Percentiles rank a stretch among this genome's conserved stretches.
Evolutionary conservation across 2,888 invertebrate genomes (phyloP).

Genomic region (Julus scanicus): DNA sequence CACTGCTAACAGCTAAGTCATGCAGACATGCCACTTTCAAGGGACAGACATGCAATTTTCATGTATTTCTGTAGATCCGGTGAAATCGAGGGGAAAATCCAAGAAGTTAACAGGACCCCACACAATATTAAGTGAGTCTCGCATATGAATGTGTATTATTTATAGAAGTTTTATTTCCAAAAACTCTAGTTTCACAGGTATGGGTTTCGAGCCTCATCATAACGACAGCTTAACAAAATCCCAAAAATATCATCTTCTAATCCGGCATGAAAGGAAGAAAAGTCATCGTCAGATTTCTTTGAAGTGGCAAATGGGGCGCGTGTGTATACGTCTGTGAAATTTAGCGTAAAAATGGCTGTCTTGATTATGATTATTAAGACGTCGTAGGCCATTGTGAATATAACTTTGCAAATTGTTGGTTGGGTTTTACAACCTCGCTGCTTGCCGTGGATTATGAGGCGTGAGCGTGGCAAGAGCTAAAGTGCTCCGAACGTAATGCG

Average conservation of each 20-base stretch:
- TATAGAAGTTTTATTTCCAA: neutral
- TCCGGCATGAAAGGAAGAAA: neutral
- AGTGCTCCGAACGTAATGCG: neutral
- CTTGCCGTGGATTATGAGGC: constrained; percentile 31
- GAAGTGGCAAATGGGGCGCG: neutral
- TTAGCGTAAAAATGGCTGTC: constrained; percentile 50
- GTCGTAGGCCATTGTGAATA: constrained; percentile 27
- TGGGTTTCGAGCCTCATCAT: neutral
- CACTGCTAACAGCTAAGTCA: no score
- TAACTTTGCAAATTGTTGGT: constrained; percentile 38
- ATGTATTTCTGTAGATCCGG: no score
- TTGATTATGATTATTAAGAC: constrained; percentile 53
- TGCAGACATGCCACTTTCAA: no score
- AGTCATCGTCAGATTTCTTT: neutral
- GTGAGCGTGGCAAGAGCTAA: constrained; percentile 28
- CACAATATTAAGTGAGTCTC: no score
- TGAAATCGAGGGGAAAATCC: no score
- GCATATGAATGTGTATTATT: no score
- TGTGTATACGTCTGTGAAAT: constrained; percentile 50
- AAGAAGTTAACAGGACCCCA: no score
- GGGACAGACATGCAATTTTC: no score
- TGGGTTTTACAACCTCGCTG: constrained; percentile 13
- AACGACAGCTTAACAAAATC: neutral
- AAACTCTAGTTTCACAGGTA: neutral
- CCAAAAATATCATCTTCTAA: neutral